phyloP scores from a whole-genome alignment of 1,140 invertebrate genomes.

The Leptoteleia sp. region DNA sequence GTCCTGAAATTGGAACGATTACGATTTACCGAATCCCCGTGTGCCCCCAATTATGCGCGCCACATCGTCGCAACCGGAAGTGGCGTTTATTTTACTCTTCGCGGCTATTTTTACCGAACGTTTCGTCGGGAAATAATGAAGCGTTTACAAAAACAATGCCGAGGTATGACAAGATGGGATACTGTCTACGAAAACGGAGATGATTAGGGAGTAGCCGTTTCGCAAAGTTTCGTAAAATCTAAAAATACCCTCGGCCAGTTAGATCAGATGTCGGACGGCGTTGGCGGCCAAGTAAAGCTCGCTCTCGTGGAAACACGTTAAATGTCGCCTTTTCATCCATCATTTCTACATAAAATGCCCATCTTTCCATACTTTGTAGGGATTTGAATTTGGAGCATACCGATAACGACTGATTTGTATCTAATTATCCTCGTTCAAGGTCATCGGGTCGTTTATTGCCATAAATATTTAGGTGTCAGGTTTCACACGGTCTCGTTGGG shows the following conservation, averaged over 20 bases:
- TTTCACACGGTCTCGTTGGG: no score
- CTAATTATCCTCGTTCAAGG: no score
- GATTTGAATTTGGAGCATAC: no score
- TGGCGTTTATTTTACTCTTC: conserved; percentile 1
- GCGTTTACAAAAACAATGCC: conserved; percentile 31
- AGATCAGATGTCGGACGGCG: conserved; percentile 80
- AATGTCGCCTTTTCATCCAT: conserved; percentile 49
- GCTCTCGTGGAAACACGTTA: conserved; percentile 67
- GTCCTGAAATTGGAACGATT: no score
- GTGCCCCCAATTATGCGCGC: no score
- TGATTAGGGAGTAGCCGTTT: conserved; percentile 68
- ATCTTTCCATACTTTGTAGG: conserved; percentile 3
- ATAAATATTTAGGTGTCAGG: no score
- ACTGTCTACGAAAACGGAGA: conserved; percentile 63
- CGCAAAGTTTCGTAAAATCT: conserved; percentile 78
- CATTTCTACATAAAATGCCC: conserved; percentile 29
- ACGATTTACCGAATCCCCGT: no score
- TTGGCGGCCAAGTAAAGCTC: conserved; percentile 81
- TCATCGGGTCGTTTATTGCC: neutral
- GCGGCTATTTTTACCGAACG: neutral
- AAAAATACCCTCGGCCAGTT: conserved; percentile 77
- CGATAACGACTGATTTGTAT: no score
- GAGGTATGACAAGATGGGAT: conserved; percentile 48
- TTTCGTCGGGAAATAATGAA: conserved; percentile 1
- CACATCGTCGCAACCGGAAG: no score